A percentile compares a stretch with the other conserved stretches of the same genome.
Evolutionary conservation across 2,888 invertebrate genomes (phyloP).

Genomic region (Lasioglossum leucozonium): DNA sequence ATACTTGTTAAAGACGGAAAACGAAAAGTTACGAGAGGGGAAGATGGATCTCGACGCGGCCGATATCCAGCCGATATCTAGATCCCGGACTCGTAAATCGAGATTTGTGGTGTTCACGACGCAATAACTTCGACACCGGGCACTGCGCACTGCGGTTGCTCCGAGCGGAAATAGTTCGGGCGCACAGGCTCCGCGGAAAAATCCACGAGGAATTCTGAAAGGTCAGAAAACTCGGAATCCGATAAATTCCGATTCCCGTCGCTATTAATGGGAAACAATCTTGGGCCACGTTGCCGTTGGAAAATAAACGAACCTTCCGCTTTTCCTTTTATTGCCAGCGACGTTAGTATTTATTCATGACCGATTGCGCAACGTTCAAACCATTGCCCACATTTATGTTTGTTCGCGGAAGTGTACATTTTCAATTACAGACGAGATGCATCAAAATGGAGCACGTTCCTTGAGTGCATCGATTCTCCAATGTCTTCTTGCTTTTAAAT

Average conservation of each 20-base stretch:
- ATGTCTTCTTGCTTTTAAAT: too few relatives aligned
- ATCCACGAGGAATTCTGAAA: background rate
- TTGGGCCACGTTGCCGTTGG: background rate
- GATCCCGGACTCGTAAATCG: constrained; percentile 51
- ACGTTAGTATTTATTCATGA: background rate
- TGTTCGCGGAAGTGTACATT: background rate
- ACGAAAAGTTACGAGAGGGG: constrained; percentile 49
- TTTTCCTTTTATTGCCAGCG: background rate
- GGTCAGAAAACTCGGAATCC: background rate
- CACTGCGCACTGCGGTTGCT: constrained; percentile 45
- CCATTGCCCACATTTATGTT: background rate
- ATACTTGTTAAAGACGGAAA: constrained; percentile 32
- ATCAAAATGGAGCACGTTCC: too few relatives aligned
- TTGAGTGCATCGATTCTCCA: too few relatives aligned
- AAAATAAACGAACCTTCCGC: background rate
- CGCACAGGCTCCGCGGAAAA: constrained; percentile 7
- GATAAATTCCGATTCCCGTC: background rate
- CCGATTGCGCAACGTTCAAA: background rate
- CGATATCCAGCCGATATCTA: constrained; percentile 57
- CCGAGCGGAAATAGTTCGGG: constrained; percentile 43
- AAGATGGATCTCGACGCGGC: constrained; percentile 30
- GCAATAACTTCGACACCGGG: constrained; percentile 46
- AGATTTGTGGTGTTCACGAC: constrained; percentile 56
- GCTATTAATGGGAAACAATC: background rate
- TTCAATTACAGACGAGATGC: too few relatives aligned